Percentiles rank a stretch among this genome's conserved stretches.
Evolutionary conservation across 2,113 vertebrate genomes (phyloP).

Genomic region (Camelus bactrianus): DNA sequence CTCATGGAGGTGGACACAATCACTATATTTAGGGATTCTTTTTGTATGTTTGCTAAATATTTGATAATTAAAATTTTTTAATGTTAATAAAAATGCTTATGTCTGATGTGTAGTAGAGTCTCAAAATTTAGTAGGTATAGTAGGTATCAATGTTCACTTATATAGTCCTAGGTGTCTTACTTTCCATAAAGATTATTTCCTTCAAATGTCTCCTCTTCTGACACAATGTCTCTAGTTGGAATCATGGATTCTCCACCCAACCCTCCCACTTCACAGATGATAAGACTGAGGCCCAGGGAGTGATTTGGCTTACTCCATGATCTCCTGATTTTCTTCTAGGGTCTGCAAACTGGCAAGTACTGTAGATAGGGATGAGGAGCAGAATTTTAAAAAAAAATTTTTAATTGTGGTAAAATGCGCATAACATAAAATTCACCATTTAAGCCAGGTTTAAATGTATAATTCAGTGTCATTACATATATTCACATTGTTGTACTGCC

Average conservation of each 20-base stretch:
- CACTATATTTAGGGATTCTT: not conserved
- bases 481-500: not conserved
- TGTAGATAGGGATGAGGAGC: not conserved
- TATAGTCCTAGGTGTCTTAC: not conserved
- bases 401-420: not conserved
- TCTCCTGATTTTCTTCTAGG: not conserved
- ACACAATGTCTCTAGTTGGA: not conserved
- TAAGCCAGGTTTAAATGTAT: not conserved
- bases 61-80: not conserved
- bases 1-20: not conserved
- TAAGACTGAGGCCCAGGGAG: not conserved
- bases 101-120: not conserved
- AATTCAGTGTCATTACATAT: not conserved
- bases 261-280: not conserved
- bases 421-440: not conserved
- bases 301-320: not conserved
- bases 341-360: not conserved
- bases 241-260: not conserved
- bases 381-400: not conserved
- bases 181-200: not conserved
- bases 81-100: not conserved
- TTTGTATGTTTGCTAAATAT: not conserved
- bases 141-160: not conserved
- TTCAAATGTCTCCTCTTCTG: not conserved
- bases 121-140: not conserved